phyloP scores from a whole-genome alignment of 1,140 invertebrate genomes.

The Babylonia areolata region DNA sequence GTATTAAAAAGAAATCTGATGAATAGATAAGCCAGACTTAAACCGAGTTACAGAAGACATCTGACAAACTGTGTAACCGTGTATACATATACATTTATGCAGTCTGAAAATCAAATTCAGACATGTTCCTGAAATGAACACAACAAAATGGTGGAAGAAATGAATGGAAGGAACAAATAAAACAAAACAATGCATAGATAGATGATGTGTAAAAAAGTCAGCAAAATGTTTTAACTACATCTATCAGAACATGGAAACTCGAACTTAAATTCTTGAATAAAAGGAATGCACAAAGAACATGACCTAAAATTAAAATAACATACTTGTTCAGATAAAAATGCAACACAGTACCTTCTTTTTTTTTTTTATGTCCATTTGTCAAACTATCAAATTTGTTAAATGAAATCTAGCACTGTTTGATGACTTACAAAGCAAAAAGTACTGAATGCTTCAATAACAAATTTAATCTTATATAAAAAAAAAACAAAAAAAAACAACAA shows the following conservation, averaged over 20 bases:
- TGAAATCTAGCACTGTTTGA: too few relatives aligned
- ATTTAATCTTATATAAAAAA: too few relatives aligned
- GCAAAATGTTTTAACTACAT: not conserved
- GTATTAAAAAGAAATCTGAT: too few relatives aligned
- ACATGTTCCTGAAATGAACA: not conserved
- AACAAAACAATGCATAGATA: not conserved
- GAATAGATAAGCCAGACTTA: too few relatives aligned
- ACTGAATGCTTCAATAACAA: too few relatives aligned
- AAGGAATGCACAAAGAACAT: not conserved
- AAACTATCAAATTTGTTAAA: not conserved
- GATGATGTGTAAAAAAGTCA: not conserved
- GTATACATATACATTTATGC: not conserved
- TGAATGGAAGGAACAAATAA: not conserved
- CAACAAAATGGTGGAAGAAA: not conserved
- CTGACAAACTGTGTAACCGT: too few relatives aligned
- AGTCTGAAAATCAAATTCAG: not conserved
- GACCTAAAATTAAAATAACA: not conserved
- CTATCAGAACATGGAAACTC: not conserved
- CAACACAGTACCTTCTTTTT: too few relatives aligned
- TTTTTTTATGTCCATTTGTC: too few relatives aligned
- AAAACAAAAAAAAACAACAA: too few relatives aligned
- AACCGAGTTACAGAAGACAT: too few relatives aligned
- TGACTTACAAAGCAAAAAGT: too few relatives aligned
- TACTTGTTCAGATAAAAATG: not conserved
- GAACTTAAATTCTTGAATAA: not conserved